These are phyloP conservation scores for Rhaphigaster nebulosa DNA, from an alignment of 2,888 invertebrate genomes.

Conservation along the genomic window DNA sequence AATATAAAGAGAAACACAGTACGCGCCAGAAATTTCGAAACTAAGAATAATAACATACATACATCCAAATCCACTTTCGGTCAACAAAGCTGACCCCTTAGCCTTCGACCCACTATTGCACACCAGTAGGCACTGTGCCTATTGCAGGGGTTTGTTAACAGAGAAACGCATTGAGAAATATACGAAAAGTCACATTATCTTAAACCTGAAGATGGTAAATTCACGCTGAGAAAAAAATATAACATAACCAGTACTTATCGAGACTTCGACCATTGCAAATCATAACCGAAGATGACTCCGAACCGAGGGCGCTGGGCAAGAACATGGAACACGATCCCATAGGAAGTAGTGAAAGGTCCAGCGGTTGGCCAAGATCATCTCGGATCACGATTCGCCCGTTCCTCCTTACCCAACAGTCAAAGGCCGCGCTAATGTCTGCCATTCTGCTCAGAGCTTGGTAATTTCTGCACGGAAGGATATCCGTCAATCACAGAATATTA, in stretches of 20 bases:
- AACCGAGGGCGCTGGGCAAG: background rate
- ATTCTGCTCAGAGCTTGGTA: background rate
- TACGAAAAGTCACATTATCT: background rate
- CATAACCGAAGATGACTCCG: background rate
- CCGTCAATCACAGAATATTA: background rate
- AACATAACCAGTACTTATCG: background rate
- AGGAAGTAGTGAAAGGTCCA: slow-evolving; percentile 38
- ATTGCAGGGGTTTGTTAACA: background rate
- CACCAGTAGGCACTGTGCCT: background rate
- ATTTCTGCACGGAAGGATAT: background rate
- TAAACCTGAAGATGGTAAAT: background rate
- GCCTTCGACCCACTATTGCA: background rate
- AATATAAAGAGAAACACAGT: background rate
- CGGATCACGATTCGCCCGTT: slow-evolving; percentile 11
- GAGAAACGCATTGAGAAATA: background rate
- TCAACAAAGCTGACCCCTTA: background rate
- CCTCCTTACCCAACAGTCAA: slow-evolving; percentile 24
- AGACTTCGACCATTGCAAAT: slow-evolving; percentile 3
- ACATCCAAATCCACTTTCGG: background rate
- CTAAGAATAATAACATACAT: background rate
- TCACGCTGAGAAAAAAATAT: background rate
- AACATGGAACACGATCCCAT: slow-evolving; percentile 30
- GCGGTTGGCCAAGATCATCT: slow-evolving; percentile 43
- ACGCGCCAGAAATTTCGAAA: background rate
- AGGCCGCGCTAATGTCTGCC: slow-evolving; percentile 22